Conservation (phyloP, 2,113 vertebrate genomes). For the Notiomystis cincta region DNA sequence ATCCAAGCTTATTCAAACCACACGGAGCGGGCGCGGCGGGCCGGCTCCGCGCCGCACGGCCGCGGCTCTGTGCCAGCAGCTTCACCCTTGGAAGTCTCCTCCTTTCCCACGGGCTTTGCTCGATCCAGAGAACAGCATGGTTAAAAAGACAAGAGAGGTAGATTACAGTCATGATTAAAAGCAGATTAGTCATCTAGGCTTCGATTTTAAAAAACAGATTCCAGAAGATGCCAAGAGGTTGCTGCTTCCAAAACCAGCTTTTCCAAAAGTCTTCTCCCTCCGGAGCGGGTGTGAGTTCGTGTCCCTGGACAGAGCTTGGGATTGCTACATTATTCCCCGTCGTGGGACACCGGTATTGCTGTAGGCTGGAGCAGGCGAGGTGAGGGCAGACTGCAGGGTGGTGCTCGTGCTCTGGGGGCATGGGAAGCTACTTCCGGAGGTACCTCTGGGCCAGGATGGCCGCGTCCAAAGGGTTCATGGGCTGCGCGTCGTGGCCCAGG, state of each 20-base stretch:
- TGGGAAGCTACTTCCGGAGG: constrained; percentile 82
- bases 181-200: constrained; percentile 75
- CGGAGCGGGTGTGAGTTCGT: constrained; percentile 1
- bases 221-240: constrained; percentile 68
- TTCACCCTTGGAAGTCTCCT: constrained; percentile 4
- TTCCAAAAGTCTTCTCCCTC: constrained; percentile 33
- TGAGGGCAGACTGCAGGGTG: constrained; percentile 30
- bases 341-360: constrained; percentile 70
- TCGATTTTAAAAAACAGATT: constrained; percentile 69
- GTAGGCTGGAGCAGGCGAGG: constrained; percentile 52
- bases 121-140: constrained; percentile 80
- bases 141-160: constrained; percentile 90
- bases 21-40: constrained; percentile 13
- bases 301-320: constrained; percentile 50
- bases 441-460: constrained; percentile 95
- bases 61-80: constrained; percentile 55
- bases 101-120: constrained; percentile 36
- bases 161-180: constrained; percentile 89
- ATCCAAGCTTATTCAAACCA: constrained; percentile 88
- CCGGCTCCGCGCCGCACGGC: constrained; percentile 17
- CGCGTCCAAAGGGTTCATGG: constrained; percentile 92
- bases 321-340: constrained; percentile 83
- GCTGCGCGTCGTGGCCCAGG: constrained; percentile 92
- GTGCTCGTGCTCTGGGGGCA: constrained; percentile 18
- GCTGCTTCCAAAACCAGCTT: constrained; percentile 67